These are phyloP conservation scores for Mastomys coucha DNA, from an alignment of 2,113 vertebrate genomes.

Conservation along the genomic window DNA sequence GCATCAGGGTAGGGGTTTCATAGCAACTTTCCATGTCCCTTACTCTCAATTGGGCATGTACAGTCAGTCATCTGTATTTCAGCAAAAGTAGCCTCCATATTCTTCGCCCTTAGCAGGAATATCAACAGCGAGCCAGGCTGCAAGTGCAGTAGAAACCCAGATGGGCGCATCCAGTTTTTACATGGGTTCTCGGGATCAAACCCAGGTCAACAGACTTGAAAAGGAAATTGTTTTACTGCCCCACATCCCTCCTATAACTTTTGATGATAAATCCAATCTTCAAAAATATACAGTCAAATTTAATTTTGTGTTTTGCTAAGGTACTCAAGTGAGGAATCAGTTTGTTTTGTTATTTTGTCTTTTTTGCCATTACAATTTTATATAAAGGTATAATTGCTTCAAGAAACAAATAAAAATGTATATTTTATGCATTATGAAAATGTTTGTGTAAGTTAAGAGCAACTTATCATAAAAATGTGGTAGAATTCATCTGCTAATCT, in stretches of 20 bases:
- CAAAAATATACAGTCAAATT: background rate
- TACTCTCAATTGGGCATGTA: background rate
- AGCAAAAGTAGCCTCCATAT: background rate
- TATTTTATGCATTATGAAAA: background rate
- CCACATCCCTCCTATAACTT: background rate
- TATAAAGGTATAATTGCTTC: background rate
- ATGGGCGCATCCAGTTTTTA: background rate
- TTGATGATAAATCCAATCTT: background rate
- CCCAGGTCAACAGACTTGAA: background rate
- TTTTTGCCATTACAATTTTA: background rate
- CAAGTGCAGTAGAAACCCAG: background rate
- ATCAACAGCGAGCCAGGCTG: background rate
- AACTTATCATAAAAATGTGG: background rate
- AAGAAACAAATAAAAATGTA: background rate
- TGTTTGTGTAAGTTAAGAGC: background rate
- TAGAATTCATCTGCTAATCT: background rate
- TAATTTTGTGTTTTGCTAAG: background rate
- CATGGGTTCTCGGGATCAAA: background rate
- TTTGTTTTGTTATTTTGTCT: background rate
- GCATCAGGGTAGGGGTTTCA: background rate
- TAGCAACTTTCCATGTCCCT: background rate
- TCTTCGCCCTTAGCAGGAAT: background rate
- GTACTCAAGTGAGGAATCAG: background rate
- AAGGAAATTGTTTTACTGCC: background rate
- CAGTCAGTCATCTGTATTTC: background rate